A percentile compares a stretch with the other conserved stretches of the same genome.
Conservation (phyloP, 2,888 invertebrate genomes). For the Thecocarcelia acutangulata region DNA sequence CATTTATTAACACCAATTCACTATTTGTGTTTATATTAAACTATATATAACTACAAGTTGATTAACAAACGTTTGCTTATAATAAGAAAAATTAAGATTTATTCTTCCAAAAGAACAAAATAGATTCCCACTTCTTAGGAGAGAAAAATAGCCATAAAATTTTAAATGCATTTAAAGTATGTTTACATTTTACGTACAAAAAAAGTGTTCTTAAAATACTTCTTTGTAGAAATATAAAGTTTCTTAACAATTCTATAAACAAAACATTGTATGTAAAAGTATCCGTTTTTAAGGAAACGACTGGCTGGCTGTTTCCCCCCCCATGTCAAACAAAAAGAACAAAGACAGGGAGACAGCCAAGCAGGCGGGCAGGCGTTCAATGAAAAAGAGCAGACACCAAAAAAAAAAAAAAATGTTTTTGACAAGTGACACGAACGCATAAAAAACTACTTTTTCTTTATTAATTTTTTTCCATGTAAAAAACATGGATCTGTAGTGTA, state of each 20-base stretch:
- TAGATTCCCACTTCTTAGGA: neutral
- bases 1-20: too few species aligned
- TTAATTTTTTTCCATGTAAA: neutral
- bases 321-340: conserved; percentile 12
- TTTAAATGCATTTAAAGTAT: conserved; percentile 14
- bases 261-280: conserved; percentile 2
- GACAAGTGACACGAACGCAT: conserved; percentile 52
- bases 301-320: conserved; percentile 25
- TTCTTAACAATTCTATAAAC: conserved; percentile 25
- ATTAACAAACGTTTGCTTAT: neutral
- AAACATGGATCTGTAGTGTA: neutral
- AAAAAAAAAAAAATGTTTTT: conserved; percentile 15
- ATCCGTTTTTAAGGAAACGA: conserved; percentile 42
- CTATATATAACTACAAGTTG: conserved; percentile 11
- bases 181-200: conserved; percentile 3
- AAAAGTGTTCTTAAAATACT: conserved; percentile 17
- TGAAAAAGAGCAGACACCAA: conserved; percentile 22
- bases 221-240: neutral
- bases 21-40: neutral
- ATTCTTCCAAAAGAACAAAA: neutral
- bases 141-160: neutral
- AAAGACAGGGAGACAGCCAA: neutral
- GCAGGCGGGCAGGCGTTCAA: conserved; percentile 22
- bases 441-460: conserved; percentile 29
- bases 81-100: neutral